phyloP scores from a whole-genome alignment of 2,888 invertebrate genomes.

The Rhamnusium bicolor region DNA sequence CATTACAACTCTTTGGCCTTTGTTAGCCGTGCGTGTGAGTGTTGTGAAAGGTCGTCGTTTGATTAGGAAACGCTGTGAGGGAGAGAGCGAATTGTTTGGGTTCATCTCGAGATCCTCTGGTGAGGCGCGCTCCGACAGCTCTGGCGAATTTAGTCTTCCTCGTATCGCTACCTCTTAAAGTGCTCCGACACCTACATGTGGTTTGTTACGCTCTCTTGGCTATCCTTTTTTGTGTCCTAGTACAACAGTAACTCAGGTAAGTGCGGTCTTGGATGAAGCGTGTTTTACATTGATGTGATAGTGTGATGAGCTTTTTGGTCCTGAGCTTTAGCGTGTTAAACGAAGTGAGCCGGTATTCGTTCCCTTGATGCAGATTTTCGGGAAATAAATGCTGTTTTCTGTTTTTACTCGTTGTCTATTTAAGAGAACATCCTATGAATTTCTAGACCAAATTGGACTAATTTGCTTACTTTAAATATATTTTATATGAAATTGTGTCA shows the following conservation, averaged over 20 bases:
- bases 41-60: constrained; percentile 64
- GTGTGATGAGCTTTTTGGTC: too few species aligned
- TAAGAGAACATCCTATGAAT: too few species aligned
- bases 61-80: constrained; percentile 61
- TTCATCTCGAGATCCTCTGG: constrained; percentile 64
- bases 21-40: constrained; percentile 61
- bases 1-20: constrained; percentile 54
- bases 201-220: constrained; percentile 7
- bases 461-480: too few species aligned
- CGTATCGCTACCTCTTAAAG: constrained; percentile 10
- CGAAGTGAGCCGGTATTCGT: too few species aligned
- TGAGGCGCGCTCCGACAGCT: constrained; percentile 53
- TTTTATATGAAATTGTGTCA: too few species aligned
- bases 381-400: too few species aligned
- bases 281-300: too few species aligned
- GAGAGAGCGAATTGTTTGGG: constrained; percentile 65
- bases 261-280: background rate
- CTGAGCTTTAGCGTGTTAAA: too few species aligned
- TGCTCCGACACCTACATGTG: constrained; percentile 27
- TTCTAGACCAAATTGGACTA: too few species aligned
- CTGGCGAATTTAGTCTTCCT: constrained; percentile 57
- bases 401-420: too few species aligned
- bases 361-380: too few species aligned
- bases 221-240: constrained; percentile 10
- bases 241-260: constrained; percentile 9